A percentile compares a stretch with the other conserved stretches of the same genome.
These are phyloP conservation scores for Hippopotamus amphibius DNA, from an alignment of 2,113 vertebrate genomes.

Conservation along the genomic window DNA sequence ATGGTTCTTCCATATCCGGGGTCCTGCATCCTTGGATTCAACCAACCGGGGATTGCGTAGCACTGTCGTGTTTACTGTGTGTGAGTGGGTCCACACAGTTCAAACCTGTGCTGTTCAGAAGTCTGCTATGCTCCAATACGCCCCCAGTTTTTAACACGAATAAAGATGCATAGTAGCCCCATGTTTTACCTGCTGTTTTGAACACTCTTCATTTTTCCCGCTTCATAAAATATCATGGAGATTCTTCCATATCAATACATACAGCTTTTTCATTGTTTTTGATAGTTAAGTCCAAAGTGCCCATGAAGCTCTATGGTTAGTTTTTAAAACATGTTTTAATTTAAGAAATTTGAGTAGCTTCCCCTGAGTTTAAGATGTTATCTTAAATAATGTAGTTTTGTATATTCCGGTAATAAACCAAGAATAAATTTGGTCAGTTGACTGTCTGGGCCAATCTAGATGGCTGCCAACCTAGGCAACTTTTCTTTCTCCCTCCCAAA, in stretches of 20 bases:
- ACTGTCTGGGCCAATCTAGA: neutral
- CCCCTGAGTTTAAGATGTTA: neutral
- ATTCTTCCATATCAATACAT: neutral
- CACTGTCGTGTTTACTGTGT: neutral
- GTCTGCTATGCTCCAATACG: neutral
- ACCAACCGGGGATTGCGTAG: neutral
- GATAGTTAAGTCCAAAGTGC: neutral
- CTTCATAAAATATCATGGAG: neutral
- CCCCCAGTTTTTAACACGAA: neutral
- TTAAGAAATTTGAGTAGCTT: neutral
- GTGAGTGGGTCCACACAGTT: neutral
- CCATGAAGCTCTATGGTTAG: neutral
- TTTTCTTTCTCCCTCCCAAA: fast-evolving
- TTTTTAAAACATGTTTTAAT: neutral
- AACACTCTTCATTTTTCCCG: neutral
- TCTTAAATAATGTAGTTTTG: slow-evolving; percentile 21
- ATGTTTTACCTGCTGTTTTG: neutral
- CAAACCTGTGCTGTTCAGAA: neutral
- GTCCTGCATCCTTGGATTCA: neutral
- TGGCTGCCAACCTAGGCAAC: neutral
- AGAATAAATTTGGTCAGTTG: neutral
- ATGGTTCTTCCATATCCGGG: neutral
- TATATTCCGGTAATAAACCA: neutral
- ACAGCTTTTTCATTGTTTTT: slow-evolving; percentile 21
- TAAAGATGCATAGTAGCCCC: neutral